These are phyloP conservation scores for Muscina levida DNA, from an alignment of 2,888 invertebrate species.

Conservation along the genomic window DNA sequence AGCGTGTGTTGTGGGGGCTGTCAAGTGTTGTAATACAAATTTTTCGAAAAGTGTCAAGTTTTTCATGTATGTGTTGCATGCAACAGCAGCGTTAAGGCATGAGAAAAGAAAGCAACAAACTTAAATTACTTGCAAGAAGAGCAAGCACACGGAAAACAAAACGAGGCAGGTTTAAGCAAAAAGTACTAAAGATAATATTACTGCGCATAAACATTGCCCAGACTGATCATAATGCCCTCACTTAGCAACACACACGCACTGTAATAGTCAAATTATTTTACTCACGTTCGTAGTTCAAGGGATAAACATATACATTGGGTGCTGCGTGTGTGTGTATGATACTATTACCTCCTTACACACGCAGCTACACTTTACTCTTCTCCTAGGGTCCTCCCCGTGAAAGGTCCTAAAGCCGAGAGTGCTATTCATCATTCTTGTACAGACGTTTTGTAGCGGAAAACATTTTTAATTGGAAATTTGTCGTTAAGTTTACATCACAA, in stretches of 20 bases:
- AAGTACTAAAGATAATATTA: too few species aligned
- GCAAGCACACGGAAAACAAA: too few species aligned
- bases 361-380: too few species aligned
- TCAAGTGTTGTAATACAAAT: not conserved
- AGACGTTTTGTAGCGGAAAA: slow-evolving; percentile 22
- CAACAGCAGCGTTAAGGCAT: not conserved
- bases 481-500: slow-evolving; percentile 22
- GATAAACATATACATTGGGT: not conserved
- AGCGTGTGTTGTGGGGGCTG: not conserved
- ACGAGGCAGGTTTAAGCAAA: too few species aligned
- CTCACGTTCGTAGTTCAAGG: slow-evolving; percentile 43
- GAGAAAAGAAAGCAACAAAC: slow-evolving; percentile 9
- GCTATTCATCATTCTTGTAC: slow-evolving; percentile 21
- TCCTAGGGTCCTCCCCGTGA: not conserved
- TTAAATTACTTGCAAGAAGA: slow-evolving; percentile 14
- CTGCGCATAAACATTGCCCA: not conserved
- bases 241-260: slow-evolving; percentile 39
- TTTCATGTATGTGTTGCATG: not conserved
- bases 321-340: not conserved
- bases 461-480: slow-evolving; percentile 40
- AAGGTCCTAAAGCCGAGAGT: not conserved
- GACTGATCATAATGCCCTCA: not conserved
- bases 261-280: slow-evolving; percentile 59
- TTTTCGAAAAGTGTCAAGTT: slow-evolving; percentile 11
- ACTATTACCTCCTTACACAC: not conserved